Evolutionary conservation across 1,140 invertebrate species (phyloP).

Genomic region (Drosophila elegans): DNA sequence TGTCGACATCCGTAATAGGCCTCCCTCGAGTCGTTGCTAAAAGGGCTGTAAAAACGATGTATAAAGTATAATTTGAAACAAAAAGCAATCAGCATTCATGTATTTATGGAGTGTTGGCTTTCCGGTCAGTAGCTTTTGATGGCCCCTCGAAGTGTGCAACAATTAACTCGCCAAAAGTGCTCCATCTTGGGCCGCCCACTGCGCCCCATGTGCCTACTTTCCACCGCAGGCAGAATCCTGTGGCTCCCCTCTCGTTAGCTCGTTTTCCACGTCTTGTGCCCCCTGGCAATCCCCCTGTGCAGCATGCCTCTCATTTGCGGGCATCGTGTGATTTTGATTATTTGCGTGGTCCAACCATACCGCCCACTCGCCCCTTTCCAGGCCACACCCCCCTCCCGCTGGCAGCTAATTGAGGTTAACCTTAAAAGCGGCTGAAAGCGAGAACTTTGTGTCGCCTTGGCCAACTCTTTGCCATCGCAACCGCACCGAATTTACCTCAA

Average conservation of each 20-base stretch:
- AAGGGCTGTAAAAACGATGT: conserved; percentile 8
- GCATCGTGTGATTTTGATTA: conserved; percentile 42
- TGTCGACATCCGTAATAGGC: conserved; percentile 40
- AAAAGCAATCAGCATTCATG: conserved; percentile 26
- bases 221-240: conserved; percentile 8
- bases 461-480: conserved; percentile 19
- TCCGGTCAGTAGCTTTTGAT: conserved; percentile 54
- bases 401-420: conserved; percentile 53
- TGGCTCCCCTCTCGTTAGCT: conserved; percentile 5
- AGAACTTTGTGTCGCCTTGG: conserved; percentile 28
- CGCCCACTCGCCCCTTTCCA: background rate
- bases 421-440: conserved; percentile 47
- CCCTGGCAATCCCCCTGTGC: background rate
- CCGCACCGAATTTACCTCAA: background rate
- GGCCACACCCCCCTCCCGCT: background rate
- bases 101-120: conserved; percentile 36
- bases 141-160: conserved; percentile 35
- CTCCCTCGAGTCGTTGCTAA: conserved; percentile 1
- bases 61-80: conserved; percentile 15
- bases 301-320: conserved; percentile 27
- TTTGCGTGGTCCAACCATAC: conserved; percentile 14
- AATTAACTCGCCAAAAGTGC: conserved; percentile 46
- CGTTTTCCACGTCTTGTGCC: conserved; percentile 5
- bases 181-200: conserved; percentile 14
- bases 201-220: conserved; percentile 6